These are phyloP conservation scores for Benthosema pterotum DNA, from an alignment of 2,797 vertebrate species.

Conservation along the genomic window DNA sequence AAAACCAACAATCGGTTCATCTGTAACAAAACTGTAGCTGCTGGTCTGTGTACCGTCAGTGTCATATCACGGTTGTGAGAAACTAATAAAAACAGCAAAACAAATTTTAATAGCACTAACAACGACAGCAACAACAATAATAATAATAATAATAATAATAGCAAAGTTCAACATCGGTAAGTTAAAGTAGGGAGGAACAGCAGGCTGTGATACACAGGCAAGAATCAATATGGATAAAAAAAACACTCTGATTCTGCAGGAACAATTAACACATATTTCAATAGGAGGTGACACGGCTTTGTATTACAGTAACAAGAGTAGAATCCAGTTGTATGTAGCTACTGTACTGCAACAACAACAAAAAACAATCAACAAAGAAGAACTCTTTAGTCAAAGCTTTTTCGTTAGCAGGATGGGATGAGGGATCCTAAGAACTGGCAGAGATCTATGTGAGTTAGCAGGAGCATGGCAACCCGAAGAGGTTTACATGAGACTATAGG, in stretches of 20 bases:
- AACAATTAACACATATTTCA: conserved; percentile 22
- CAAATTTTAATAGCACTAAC: no score
- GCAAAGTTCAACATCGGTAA: background rate
- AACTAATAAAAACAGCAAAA: conserved; percentile 19
- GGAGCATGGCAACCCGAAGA: conserved; percentile 33
- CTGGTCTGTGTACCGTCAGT: background rate
- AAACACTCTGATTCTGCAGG: conserved; percentile 31
- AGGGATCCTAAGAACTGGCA: conserved; percentile 31
- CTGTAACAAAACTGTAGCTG: background rate
- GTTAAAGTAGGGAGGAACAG: conserved; percentile 31
- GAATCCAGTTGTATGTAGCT: conserved; percentile 43
- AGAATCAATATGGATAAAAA: conserved; percentile 37
- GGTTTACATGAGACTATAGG: conserved; percentile 28
- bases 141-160: no score
- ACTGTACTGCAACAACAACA: conserved; percentile 34
- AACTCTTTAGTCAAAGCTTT: conserved; percentile 19
- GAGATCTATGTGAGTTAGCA: conserved; percentile 28
- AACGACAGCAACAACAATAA: no score
- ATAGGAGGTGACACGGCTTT: conserved; percentile 26
- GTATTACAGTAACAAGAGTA: conserved; percentile 41
- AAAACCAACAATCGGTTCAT: conserved; percentile 21
- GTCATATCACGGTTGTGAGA: background rate
- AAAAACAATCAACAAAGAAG: conserved; percentile 39
- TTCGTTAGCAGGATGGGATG: conserved; percentile 32
- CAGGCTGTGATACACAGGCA: conserved; percentile 44